Percentiles rank a stretch among this genome's conserved stretches.
Conservation (phyloP, 2,113 vertebrate genomes). For the Mystacornis crossleyi region DNA sequence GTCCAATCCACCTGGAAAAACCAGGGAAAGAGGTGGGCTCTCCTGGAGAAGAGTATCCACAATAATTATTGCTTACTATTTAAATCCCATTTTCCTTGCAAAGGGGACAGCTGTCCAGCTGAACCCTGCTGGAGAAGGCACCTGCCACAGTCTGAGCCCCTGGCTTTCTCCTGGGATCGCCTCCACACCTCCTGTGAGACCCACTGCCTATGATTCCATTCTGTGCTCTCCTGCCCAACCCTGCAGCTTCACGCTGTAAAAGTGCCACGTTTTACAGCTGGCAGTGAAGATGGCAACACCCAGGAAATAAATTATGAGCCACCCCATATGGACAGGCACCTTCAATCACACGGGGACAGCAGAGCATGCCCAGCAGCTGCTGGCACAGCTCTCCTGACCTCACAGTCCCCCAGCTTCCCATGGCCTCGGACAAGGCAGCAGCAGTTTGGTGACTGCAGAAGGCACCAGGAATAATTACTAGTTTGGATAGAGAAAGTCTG, state of each 20-base stretch:
- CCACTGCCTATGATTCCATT: background rate
- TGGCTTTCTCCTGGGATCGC: background rate
- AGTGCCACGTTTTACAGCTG: background rate
- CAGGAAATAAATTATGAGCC: background rate
- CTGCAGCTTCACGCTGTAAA: background rate
- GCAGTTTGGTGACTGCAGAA: background rate
- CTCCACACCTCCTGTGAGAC: background rate
- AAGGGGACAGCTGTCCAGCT: background rate
- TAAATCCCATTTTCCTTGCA: background rate
- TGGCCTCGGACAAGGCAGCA: background rate
- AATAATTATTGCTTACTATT: background rate
- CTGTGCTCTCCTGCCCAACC: background rate
- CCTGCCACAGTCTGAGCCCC: background rate
- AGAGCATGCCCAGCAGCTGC: background rate
- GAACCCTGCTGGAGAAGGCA: background rate
- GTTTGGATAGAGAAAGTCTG: background rate
- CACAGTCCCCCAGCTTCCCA: background rate
- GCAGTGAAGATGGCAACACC: background rate
- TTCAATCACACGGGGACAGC: background rate
- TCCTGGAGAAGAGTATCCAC: background rate
- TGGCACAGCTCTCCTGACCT: background rate
- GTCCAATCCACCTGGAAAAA: background rate
- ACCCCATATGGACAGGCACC: background rate
- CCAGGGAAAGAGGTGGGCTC: background rate
- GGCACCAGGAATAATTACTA: background rate